Evolutionary conservation across 2,888 invertebrate genomes (phyloP).

Genomic region (Scaptomyza tumidula): DNA sequence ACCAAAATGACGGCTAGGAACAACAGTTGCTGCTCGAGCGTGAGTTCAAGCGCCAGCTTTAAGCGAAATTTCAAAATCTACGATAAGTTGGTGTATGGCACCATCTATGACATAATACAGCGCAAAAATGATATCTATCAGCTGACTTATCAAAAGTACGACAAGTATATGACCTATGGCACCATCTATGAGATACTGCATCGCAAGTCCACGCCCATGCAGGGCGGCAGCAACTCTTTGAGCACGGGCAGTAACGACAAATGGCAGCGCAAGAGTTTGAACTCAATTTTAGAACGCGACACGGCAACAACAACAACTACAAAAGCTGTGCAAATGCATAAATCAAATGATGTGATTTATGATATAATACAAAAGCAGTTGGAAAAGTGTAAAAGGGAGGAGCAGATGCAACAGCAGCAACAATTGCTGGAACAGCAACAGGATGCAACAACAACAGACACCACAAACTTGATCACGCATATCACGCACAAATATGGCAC

Average conservation of each 20-base stretch:
- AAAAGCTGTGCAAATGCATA: conserved; percentile 56
- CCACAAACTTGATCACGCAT: conserved; percentile 48
- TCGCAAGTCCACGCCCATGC: conserved; percentile 79
- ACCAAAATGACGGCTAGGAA: conserved; percentile 37
- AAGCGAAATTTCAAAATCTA: conserved; percentile 84
- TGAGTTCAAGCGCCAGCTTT: conserved; percentile 62
- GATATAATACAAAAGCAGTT: conserved; percentile 83
- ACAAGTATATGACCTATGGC: conserved; percentile 85
- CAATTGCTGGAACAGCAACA: conserved; percentile 33
- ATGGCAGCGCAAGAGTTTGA: conserved; percentile 83
- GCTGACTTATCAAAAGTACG: conserved; percentile 83
- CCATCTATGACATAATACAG: conserved; percentile 85
- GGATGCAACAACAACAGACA: conserved; percentile 45
- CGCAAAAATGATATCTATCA: conserved; percentile 84
- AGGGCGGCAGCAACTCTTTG: conserved; percentile 38
- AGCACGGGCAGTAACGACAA: conserved; percentile 60
- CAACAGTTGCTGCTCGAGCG: conserved; percentile 49
- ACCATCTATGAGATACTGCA: conserved; percentile 85
- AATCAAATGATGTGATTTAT: conserved; percentile 82
- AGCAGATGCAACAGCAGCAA: conserved; percentile 16
- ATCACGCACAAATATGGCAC: conserved; percentile 81
- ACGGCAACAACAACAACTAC: conserved; percentile 26
- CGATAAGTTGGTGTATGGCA: conserved; percentile 84
- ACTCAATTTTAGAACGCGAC: conserved; percentile 82
- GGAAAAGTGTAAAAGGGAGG: conserved; percentile 49